Conservation (phyloP, 2,888 invertebrate genomes). For the Tetropium fuscum region DNA sequence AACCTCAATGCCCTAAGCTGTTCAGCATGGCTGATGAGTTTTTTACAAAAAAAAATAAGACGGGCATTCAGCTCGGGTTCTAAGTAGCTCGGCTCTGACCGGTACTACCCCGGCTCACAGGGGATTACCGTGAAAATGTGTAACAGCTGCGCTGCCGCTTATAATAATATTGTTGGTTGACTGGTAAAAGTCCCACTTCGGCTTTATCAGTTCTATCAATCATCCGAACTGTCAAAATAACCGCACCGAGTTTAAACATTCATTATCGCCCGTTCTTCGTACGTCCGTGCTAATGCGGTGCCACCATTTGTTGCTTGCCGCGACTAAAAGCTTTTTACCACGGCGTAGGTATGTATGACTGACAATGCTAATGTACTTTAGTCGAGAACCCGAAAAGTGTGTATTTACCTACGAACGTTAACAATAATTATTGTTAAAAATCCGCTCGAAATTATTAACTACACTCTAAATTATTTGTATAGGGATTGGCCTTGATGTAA, state of each 20-base stretch:
- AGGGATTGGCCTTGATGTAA: no score
- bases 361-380: constrained; percentile 9
- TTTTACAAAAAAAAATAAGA: constrained; percentile 1
- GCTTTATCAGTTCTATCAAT: constrained; percentile 31
- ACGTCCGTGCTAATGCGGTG: constrained; percentile 12
- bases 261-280: constrained; percentile 21
- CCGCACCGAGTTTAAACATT: constrained; percentile 24
- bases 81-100: constrained; percentile 1
- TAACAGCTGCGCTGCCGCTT: constrained; percentile 19
- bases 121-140: constrained; percentile 16
- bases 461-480: no score
- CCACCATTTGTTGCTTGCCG: constrained; percentile 5
- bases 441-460: no score
- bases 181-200: constrained; percentile 18
- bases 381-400: neutral
- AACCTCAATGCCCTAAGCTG: constrained; percentile 2
- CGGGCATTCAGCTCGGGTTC: neutral
- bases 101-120: neutral
- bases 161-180: constrained; percentile 8
- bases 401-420: neutral
- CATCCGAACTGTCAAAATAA: constrained; percentile 30
- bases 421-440: no score
- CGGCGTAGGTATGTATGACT: constrained; percentile 11
- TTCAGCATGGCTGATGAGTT: constrained; percentile 5
- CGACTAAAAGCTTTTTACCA: constrained; percentile 18